Conservation (phyloP, 2,888 invertebrate genomes). For the Bursaphelenchus okinawaensis region DNA sequence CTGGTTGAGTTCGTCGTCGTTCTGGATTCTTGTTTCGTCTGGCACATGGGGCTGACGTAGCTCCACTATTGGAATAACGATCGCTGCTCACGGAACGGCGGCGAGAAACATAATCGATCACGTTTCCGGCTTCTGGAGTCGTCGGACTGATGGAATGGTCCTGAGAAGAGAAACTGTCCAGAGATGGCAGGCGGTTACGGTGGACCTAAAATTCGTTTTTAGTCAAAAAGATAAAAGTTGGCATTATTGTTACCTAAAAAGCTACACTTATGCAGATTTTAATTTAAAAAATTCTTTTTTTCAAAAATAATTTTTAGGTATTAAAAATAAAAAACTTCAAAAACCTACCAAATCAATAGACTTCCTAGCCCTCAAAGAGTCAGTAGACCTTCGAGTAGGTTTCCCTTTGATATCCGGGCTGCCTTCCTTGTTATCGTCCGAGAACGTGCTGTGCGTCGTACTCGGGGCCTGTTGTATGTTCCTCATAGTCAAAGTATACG, state of each 20-base stretch:
- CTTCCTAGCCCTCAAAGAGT: slow-evolving; percentile 13
- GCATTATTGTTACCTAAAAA: not conserved
- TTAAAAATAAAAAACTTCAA: too few relatives aligned
- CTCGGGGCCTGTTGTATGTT: slow-evolving; percentile 31
- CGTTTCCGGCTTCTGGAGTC: slow-evolving; percentile 45
- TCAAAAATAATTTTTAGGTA: not conserved
- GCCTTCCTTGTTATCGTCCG: not conserved
- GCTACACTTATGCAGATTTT: not conserved
- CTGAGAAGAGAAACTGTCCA: slow-evolving; percentile 52
- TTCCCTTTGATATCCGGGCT: slow-evolving; percentile 8
- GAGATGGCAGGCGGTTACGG: slow-evolving; percentile 52
- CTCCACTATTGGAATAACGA: slow-evolving; percentile 13
- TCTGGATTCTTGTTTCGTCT: not conserved
- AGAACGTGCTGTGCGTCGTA: not conserved
- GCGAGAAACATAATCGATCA: slow-evolving; percentile 49
- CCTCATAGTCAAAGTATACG: slow-evolving; percentile 57
- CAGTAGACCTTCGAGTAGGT: not conserved
- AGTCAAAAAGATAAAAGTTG: not conserved
- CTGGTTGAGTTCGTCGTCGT: slow-evolving; percentile 13
- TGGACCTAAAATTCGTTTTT: slow-evolving; percentile 35
- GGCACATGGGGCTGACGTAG: not conserved
- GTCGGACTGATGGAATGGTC: slow-evolving; percentile 56
- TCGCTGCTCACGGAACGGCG: slow-evolving; percentile 45
- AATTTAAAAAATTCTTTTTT: slow-evolving; percentile 11
- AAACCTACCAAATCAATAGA: slow-evolving; percentile 30